Evolutionary conservation across 2,888 invertebrate species (phyloP).

Genomic region (Micoletzkya japonica): DNA sequence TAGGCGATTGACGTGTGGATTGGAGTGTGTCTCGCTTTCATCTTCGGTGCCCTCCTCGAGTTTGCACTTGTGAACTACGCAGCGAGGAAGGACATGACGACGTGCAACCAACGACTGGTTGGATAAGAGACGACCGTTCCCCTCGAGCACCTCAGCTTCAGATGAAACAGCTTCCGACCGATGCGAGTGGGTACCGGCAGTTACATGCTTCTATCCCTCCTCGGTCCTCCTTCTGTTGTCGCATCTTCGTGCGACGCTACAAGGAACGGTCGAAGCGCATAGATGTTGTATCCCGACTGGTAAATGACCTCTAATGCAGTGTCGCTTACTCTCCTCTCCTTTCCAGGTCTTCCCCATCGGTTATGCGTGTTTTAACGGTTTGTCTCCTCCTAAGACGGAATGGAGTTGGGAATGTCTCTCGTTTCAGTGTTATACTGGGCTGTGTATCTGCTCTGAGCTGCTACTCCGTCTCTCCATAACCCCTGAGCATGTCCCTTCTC

Average conservation of each 20-base stretch:
- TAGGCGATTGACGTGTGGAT: constrained; percentile 63
- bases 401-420: constrained; percentile 9
- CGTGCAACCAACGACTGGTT: constrained; percentile 34
- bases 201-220: constrained; percentile 38
- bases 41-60: constrained; percentile 59
- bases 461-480: background rate
- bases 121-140: constrained; percentile 10
- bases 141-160: constrained; percentile 20
- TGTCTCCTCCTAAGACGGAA: background rate
- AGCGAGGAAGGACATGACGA: constrained; percentile 54
- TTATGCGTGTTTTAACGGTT: constrained; percentile 61
- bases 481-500: background rate
- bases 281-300: constrained; percentile 61
- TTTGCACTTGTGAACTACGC: constrained; percentile 63
- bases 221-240: constrained; percentile 55
- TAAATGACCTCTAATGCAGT: constrained; percentile 29
- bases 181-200: constrained; percentile 39
- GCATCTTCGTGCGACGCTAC: constrained; percentile 58
- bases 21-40: constrained; percentile 61
- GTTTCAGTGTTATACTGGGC: constrained; percentile 63
- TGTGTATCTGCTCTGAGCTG: constrained; percentile 66
- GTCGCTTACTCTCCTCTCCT: background rate
- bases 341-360: constrained; percentile 62
- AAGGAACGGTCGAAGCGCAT: constrained; percentile 62
- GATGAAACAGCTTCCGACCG: constrained; percentile 43